Base-by-base conservation (phyloP, 2,797 vertebrate species). In the Sylvilagus floridanus region DNA sequence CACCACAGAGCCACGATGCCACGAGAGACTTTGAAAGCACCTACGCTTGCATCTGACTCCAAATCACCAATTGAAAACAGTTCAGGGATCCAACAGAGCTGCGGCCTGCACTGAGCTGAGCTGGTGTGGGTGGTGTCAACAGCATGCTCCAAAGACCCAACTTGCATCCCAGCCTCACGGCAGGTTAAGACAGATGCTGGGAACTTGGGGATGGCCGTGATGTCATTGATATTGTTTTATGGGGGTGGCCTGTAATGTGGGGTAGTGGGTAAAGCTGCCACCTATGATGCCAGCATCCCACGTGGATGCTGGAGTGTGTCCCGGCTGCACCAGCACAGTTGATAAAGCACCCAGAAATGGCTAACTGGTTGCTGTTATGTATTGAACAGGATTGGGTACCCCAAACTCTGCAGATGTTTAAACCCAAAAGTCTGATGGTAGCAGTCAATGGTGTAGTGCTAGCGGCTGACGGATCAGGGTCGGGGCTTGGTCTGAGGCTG, bases 181-280 rank as follows among this genome's bases (percentile, higher is more conserved):
- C 11, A 5, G 0, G 8, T 28, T 47, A 54, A 1, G 57, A 0
- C 17, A 63, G 57, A 28, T 12, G 22, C 72, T 16, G 21, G 47
- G 62, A 57, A 22, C 0, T 2, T 0, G 14, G 37, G 22, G 60
- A 14, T 8, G 10, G 47, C 19, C 42, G 4, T 1, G 32, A 14
- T 12, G 54, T 76, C 68, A 86, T 85, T 90, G 87, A 75, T 22
- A 81, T 17, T 66, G 24, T 62, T 77, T 91, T n/a, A 30, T 13
- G 12, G 93, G 79, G 13, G 42, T 47, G 42, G 62, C 57, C 32
- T 65, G 37, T 78, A 78, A 82, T 63, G 7, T 63, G 87, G 37
- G 57, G 83, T 78, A 12, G 81, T 65, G 35, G 54, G 7, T 13
- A 75, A 69, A 2, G 10, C 12, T 73, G 19, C 54, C 19, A 21